Base-by-base conservation (phyloP, 2,797 vertebrate species). In the Rhinophrynus dorsalis region DNA sequence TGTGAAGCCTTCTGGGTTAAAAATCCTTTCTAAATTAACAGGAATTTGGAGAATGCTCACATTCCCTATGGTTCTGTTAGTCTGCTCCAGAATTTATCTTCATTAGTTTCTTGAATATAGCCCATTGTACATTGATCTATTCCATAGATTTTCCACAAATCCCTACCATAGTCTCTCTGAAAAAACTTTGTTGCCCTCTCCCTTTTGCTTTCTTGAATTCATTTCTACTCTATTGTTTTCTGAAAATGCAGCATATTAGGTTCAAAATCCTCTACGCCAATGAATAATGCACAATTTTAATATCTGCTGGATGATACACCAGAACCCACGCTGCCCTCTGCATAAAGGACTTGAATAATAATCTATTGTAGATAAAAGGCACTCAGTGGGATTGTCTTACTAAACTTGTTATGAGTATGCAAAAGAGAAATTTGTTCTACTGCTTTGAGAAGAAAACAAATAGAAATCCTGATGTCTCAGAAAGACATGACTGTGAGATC, bases 241-340 rank as follows among this genome's bases (percentile, higher is more conserved):
- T 56, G 75, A 75, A 48, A 79, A 69, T 17, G 6, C 61, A 3
- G 59, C 0, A 3, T 38, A 74, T 73, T 50, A 71, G 77, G 67
- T 67, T 67, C 55, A 0, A 59, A 70, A 62, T 55, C 75, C 60
- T 67, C 54, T 63, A 4, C 70, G 68, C 80, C 78, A 83, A 76
- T 75, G 74, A 62, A 52, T 61, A 76, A 74, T 37, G 0, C 59
- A 15, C 15, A 7, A 50, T 23, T 48, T 45, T 1, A 30, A 5
- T 21, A 3, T 30, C 68, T 75, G 50, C 37, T 59, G 61, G 72
- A 42, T n/a, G 29, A 56, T 27, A 54, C 20, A 40, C 55, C 30
- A 26, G 66, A 23, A 32, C 55, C 45, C 38, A 6, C 15, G 30
- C 10, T 0, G 75, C 59, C 73, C 11, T 32, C 54, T 33, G 40